These are phyloP conservation scores for Haliclona indistincta DNA, from an alignment of 37 sponge, comb jelly and placozoan species.

Conservation along the genomic window DNA sequence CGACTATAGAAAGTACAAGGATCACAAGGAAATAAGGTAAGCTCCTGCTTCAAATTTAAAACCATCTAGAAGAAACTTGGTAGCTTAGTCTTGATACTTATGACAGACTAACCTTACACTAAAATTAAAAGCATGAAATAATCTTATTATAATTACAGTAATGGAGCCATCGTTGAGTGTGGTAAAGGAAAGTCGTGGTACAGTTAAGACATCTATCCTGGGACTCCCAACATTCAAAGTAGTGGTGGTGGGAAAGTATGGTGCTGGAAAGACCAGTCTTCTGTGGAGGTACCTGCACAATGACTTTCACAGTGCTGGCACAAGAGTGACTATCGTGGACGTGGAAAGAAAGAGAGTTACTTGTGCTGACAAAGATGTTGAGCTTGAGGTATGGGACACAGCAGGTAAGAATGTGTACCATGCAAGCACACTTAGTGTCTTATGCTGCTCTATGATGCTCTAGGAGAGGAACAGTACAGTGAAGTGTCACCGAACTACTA, in stretches of 20 bases:
- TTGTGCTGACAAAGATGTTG: neutral
- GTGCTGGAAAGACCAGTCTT: neutral
- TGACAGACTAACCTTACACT: too few relatives aligned
- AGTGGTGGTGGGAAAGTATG: constrained; percentile 1
- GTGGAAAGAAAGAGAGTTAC: neutral
- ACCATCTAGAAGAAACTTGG: too few relatives aligned
- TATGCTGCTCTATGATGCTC: neutral
- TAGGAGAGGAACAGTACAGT: constrained; percentile 1
- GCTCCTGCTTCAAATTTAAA: too few relatives aligned
- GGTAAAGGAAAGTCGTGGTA: too few relatives aligned
- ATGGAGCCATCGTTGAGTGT: too few relatives aligned
- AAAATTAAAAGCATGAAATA: too few relatives aligned
- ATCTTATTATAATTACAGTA: too few relatives aligned
- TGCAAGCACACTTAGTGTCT: neutral
- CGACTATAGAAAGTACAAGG: too few relatives aligned
- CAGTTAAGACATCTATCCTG: too few relatives aligned
- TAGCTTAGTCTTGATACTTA: too few relatives aligned
- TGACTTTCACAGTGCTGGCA: neutral
- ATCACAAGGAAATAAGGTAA: too few relatives aligned
- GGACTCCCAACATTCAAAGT: neutral
- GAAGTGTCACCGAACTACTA: neutral
- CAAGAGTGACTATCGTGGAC: neutral
- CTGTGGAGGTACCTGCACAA: constrained; percentile 9
- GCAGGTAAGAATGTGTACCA: neutral
- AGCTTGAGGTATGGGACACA: constrained; percentile 7